These are phyloP conservation scores for Beris chalybata DNA, from an alignment of 2,888 invertebrate genomes.

Conservation along the genomic window DNA sequence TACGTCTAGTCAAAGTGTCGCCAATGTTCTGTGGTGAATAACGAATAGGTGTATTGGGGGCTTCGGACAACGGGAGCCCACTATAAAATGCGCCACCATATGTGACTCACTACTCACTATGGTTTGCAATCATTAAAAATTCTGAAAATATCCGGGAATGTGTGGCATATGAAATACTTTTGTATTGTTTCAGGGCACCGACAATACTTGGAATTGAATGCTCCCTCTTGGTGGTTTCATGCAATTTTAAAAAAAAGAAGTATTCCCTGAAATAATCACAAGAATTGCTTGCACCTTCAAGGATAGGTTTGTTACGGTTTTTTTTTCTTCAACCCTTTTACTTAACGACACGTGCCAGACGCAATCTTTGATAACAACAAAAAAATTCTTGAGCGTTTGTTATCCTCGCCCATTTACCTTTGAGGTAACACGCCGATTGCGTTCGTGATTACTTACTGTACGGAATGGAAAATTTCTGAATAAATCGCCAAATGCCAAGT, in stretches of 20 bases:
- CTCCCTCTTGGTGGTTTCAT: conserved; percentile 5
- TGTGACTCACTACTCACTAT: conserved; percentile 14
- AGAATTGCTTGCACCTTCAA: conserved; percentile 10
- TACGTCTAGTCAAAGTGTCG: conserved; percentile 32
- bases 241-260: not conserved
- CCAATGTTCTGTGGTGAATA: conserved; percentile 11
- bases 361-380: conserved; percentile 31
- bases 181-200: conserved; percentile 12
- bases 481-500: conserved; percentile 17
- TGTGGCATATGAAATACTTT: not conserved
- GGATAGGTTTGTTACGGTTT: not conserved
- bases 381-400: conserved; percentile 20
- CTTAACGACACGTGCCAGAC: conserved; percentile 26
- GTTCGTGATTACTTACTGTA: not conserved
- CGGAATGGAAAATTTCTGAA: not conserved
- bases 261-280: no score
- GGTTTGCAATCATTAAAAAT: conserved; percentile 28
- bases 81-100: conserved; percentile 15
- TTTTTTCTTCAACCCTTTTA: conserved; percentile 27
- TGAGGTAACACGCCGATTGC: conserved; percentile 22
- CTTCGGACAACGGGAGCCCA: no score
- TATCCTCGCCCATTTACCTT: conserved; percentile 21
- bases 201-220: not conserved
- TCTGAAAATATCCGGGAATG: conserved; percentile 30
- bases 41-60: not conserved